phyloP scores from a whole-genome alignment of 2,113 vertebrate genomes.

The Albula glossodonta region DNA sequence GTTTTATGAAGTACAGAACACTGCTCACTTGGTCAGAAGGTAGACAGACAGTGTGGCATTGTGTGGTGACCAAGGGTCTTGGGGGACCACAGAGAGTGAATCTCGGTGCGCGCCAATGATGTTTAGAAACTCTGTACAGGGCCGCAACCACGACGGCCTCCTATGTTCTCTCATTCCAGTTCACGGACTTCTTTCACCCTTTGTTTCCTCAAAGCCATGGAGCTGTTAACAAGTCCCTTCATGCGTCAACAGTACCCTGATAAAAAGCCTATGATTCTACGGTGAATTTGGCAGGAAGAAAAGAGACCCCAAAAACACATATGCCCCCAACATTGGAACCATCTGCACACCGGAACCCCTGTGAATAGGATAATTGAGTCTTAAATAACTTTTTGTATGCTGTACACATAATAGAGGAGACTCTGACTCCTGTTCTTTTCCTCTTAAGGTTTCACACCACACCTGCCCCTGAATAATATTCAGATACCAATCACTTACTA shows the following conservation, averaged over 20 bases:
- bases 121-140: conserved; percentile 49
- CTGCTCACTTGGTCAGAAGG: conserved; percentile 76
- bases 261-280: conserved; percentile 76
- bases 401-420: conserved; percentile 67
- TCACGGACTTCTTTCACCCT: conserved; percentile 56
- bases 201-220: conserved; percentile 65
- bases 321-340: conserved; percentile 78
- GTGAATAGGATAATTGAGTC: conserved; percentile 83
- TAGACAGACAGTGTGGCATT: conserved; percentile 76
- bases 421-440: conserved; percentile 84
- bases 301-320: conserved; percentile 75
- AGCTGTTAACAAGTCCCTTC: conserved; percentile 52
- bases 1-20: conserved; percentile 58
- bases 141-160: conserved; percentile 51
- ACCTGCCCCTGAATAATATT: conserved; percentile 82
- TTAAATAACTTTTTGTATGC: conserved; percentile 71
- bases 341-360: conserved; percentile 76
- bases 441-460: conserved; percentile 79
- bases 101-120: conserved; percentile 46
- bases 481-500: conserved; percentile 79
- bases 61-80: conserved; percentile 23
- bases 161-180: conserved; percentile 64
- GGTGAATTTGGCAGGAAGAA: conserved; percentile 80
- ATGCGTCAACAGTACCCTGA: conserved; percentile 73
- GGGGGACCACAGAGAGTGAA: conserved; percentile 52